Base-by-base conservation (phyloP, 2,797 vertebrate genomes). In the Acanthornis magna region DNA sequence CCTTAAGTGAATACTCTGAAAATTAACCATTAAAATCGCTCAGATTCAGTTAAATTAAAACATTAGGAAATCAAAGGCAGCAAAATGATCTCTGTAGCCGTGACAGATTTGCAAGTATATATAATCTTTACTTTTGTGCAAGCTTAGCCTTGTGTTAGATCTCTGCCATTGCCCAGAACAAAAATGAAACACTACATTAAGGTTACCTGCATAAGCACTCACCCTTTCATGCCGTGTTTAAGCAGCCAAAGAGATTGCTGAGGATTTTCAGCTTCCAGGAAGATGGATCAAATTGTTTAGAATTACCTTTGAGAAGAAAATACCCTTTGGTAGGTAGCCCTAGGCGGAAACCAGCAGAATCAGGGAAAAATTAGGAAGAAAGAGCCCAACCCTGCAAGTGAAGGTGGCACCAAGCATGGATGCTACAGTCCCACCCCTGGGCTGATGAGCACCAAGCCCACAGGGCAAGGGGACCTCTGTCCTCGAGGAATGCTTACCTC, bases 401-500 rank as follows among this genome's bases (percentile, higher is more conserved):
- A 57, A 71, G 29, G 27, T 60, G 26, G 4, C 48, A 40, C 4
- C 25, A 42, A 50, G 48, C n/a, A 15, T 0, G 19, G 21, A 11
- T 36, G 22, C 21, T 70, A 16, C 15, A 19, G 1, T 40, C 45
- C 10, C 3, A 2, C 3, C 21, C 1, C 32, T 1, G 4, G 36
- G 34, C 13, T 2, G 2, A 26, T 14, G 3, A 34, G 27, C 36
- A 25, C 38, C 12, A 9, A 38, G 38, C 38, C 38, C 38, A 38
- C 21, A 1, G 7, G 51, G 30, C 79, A 40, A 51, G 51, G 27
- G 14, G 5, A 62, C 19, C 30, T 45, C 47, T 47, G 20, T 15
- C 47, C 43, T 58, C 1, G 1, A 40, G 48, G 34, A 3, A 19
- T 0, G 1, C 13, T 55, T 60, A 2, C 34, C 19, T 73, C 0